These are phyloP conservation scores for Stictonetta naevosa DNA, from an alignment of 2,113 vertebrate species.

Conservation along the genomic window DNA sequence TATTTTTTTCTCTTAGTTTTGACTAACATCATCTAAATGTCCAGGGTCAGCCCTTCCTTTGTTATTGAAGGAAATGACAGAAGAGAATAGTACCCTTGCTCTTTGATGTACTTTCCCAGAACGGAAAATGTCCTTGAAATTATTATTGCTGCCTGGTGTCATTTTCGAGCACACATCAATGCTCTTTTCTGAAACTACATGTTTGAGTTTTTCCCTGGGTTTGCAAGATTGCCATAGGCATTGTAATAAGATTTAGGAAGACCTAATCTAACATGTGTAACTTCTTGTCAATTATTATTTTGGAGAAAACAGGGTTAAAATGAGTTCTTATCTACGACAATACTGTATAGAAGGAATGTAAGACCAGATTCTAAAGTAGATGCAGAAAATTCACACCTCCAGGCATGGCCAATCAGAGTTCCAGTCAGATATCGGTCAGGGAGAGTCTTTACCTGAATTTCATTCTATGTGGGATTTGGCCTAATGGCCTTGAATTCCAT, in stretches of 20 bases:
- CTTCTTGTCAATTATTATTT: neutral
- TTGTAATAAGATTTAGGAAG: neutral
- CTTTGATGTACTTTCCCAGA: conserved; percentile 20
- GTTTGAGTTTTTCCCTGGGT: neutral
- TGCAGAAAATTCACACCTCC: neutral
- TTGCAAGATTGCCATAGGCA: neutral
- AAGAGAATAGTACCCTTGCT: neutral
- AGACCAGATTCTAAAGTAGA: neutral
- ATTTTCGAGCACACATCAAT: neutral
- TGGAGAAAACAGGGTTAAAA: neutral
- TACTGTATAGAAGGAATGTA: neutral
- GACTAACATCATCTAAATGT: neutral
- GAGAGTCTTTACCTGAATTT: neutral
- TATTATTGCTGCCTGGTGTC: neutral
- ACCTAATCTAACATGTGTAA: neutral
- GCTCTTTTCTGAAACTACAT: neutral
- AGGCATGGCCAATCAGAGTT: neutral
- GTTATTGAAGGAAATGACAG: conserved; percentile 16
- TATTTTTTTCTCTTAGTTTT: neutral
- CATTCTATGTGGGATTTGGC: neutral
- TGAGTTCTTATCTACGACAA: neutral
- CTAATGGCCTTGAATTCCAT: neutral
- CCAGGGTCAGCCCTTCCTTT: neutral
- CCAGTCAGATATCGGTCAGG: neutral
- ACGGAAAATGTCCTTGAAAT: neutral